Base-by-base conservation (phyloP, 2,113 vertebrate species). In the Lepus timidus region DNA sequence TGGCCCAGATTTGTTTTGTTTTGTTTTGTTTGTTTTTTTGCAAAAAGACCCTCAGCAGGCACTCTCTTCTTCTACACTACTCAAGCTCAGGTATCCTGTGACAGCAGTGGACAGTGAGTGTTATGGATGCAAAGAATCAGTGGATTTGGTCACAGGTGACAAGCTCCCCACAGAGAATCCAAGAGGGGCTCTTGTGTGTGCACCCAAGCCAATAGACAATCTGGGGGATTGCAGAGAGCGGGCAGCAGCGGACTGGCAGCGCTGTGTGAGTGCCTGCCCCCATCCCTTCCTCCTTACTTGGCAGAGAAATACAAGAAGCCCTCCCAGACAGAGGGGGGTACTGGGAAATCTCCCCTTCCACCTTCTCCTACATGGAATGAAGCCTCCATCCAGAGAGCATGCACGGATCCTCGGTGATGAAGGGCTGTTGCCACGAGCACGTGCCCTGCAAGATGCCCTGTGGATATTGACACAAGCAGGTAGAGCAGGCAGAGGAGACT, bases 341-440 rank as follows among this genome's bases (percentile, higher is more conserved):
- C 44, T 44, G 44, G 6, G 52, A 11, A 36, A 16, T 4, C 10
- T 13, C 25, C 14, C 13, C 27, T 31, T 1, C 16, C 25, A 55
- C 2, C 11, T 4, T 16, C 12, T 29, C 64, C 44, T 19, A 1
- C 16, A 25, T 6, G 19, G 29, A 27, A 12, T 2, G n/a, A 51
- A 29, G 20, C 44, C 82, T 64, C 52, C n/a, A 3, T 44, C 49
- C 4, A 51, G 31, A 23, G 36, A 6, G 8, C 44, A 44, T 44
- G 44, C 44, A 49, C 0, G 0, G 0, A 25, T 22, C 39, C 31
- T 80, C 19, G 0, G 39, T 39, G 4, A 44, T 12, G 11, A 73
- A 22, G 13, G 55, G 52, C 68, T 51, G 65, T 67, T 51, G 36
- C 64, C 44, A 23, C 11, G 10, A 88, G 55, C 13, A 13, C 12